These are phyloP conservation scores for Mylabris sibirica DNA, from an alignment of 2,888 invertebrate genomes.

Conservation along the genomic window DNA sequence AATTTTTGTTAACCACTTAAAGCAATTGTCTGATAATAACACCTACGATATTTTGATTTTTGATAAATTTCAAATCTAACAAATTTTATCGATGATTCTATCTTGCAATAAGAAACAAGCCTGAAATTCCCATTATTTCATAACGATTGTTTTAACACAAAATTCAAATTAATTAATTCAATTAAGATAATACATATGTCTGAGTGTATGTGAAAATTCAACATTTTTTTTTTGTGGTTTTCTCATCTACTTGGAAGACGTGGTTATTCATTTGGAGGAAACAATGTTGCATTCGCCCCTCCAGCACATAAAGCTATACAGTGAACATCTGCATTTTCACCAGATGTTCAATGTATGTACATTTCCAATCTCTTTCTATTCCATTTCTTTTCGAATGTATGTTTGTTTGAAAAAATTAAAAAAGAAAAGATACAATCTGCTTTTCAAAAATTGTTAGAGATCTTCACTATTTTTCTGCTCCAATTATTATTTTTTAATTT, in stretches of 20 bases:
- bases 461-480: not conserved
- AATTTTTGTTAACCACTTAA: no score
- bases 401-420: not conserved
- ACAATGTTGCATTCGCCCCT: not conserved
- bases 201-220: not conserved
- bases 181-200: not conserved
- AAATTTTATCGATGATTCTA: not conserved
- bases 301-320: not conserved
- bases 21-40: not conserved
- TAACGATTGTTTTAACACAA: not conserved
- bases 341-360: not conserved
- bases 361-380: conserved; percentile 1
- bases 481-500: not conserved
- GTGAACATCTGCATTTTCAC: conserved; percentile 9
- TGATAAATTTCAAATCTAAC: not conserved
- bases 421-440: not conserved
- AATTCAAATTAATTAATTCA: not conserved
- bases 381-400: not conserved
- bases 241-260: not conserved
- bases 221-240: not conserved
- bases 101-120: not conserved
- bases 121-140: not conserved
- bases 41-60: not conserved
- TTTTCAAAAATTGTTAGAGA: not conserved
- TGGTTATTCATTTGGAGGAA: not conserved